Conservation (phyloP, 2,113 vertebrate species). For the Tauraco erythrolophus region DNA sequence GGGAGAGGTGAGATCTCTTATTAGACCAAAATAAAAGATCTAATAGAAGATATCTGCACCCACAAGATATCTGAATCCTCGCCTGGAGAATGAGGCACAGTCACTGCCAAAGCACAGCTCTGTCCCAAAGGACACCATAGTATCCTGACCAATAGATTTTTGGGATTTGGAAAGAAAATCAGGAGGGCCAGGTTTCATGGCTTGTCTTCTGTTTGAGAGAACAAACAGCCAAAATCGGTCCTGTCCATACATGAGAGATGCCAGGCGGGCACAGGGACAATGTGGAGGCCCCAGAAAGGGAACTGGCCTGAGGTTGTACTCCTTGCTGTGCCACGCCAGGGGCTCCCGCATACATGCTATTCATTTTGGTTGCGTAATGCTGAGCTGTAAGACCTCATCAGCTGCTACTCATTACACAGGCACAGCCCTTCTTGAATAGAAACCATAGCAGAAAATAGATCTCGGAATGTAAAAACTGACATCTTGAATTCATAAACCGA, state of each 20-base stretch:
- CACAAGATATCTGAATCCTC: background rate
- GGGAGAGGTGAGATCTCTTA: background rate
- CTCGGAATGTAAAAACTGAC: slow-evolving; percentile 58
- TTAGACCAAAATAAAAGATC: background rate
- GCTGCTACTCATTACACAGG: slow-evolving; percentile 66
- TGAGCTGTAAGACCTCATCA: slow-evolving; percentile 50
- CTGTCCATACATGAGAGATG: background rate
- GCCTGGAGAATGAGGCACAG: background rate
- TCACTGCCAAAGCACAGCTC: background rate
- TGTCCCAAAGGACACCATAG: background rate
- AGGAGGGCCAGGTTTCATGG: background rate
- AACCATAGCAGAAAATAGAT: slow-evolving; percentile 67
- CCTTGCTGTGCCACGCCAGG: background rate
- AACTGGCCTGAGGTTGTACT: background rate
- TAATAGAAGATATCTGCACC: background rate
- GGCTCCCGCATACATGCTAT: background rate
- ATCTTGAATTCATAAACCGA: slow-evolving; percentile 68
- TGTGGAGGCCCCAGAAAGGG: background rate
- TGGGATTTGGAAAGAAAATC: background rate
- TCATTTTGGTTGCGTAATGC: slow-evolving; percentile 17
- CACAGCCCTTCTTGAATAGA: slow-evolving; percentile 52
- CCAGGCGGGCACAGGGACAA: accelerated
- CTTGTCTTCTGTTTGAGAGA: background rate
- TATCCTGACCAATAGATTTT: background rate
- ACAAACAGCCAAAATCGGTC: background rate